phyloP scores from a whole-genome alignment of 2,113 vertebrate genomes.

The Passer montanus region DNA sequence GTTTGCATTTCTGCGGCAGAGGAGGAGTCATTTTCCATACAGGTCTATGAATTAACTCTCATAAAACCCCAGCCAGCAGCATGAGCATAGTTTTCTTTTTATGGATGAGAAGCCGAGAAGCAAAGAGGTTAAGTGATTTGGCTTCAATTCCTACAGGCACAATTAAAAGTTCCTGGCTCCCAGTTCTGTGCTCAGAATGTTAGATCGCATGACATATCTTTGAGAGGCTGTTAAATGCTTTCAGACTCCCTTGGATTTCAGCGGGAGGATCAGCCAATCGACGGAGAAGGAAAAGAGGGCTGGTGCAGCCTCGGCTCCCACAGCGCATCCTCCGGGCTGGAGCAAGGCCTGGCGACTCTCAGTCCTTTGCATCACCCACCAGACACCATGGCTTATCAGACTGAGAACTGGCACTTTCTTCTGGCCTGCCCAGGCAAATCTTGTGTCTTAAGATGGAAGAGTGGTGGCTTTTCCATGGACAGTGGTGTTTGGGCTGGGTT shows the following conservation, averaged over 20 bases:
- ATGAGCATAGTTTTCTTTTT: slow-evolving; percentile 67
- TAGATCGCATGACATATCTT: slow-evolving; percentile 67
- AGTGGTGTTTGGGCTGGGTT: neutral
- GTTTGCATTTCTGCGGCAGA: neutral
- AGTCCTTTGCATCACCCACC: accelerated
- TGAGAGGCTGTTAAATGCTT: slow-evolving; percentile 64
- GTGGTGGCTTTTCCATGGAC: neutral
- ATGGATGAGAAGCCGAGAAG: slow-evolving; percentile 67
- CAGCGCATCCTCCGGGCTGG: neutral
- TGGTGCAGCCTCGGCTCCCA: neutral
- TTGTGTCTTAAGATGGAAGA: neutral
- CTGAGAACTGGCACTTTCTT: neutral
- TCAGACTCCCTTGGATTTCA: slow-evolving; percentile 53
- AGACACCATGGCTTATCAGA: accelerated
- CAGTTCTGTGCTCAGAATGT: slow-evolving; percentile 65
- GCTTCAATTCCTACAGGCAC: slow-evolving; percentile 58
- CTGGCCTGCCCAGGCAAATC: neutral
- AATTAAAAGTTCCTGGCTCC: slow-evolving; percentile 68
- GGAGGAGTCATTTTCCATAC: slow-evolving; percentile 52
- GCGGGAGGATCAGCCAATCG: neutral
- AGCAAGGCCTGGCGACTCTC: neutral
- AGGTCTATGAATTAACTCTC: slow-evolving; percentile 62
- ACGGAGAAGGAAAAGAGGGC: neutral
- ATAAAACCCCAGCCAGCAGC: slow-evolving; percentile 47
- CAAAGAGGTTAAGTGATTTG: slow-evolving; percentile 72